Conservation (phyloP, 2,888 invertebrate genomes). For the Mimumesa dahlbomi region DNA sequence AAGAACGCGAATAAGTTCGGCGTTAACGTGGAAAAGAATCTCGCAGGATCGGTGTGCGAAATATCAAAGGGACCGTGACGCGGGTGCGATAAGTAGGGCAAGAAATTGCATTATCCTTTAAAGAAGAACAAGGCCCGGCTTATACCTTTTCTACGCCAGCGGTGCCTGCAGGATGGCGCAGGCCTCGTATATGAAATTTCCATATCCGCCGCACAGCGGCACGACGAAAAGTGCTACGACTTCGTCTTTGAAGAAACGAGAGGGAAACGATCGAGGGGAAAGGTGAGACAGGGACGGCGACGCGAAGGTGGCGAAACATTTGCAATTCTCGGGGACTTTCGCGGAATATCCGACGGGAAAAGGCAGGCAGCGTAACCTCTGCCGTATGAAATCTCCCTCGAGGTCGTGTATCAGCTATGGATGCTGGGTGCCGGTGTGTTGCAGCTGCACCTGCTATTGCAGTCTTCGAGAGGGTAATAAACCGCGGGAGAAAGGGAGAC, state of each 20-base stretch:
- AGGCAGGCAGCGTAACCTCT: slow-evolving; percentile 45
- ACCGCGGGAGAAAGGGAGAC: slow-evolving; percentile 28
- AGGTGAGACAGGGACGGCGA: slow-evolving; percentile 8
- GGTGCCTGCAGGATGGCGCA: slow-evolving; percentile 40
- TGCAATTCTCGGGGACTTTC: slow-evolving; percentile 70
- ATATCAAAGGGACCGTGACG: slow-evolving; percentile 16
- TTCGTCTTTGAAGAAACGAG: slow-evolving; percentile 40
- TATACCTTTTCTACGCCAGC: slow-evolving; percentile 2
- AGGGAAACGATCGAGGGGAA: slow-evolving; percentile 25
- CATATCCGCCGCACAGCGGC: slow-evolving; percentile 64
- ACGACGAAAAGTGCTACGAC: slow-evolving; percentile 64
- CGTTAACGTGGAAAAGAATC: not conserved
- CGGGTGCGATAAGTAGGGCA: slow-evolving; percentile 37
- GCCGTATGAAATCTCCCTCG: slow-evolving; percentile 54
- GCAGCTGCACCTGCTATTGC: slow-evolving; percentile 37
- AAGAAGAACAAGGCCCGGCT: slow-evolving; percentile 26
- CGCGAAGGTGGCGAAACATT: slow-evolving; percentile 65
- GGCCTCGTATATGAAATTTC: slow-evolving; percentile 73
- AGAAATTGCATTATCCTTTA: slow-evolving; percentile 47
- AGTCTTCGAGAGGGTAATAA: slow-evolving; percentile 44
- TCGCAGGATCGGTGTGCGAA: not conserved
- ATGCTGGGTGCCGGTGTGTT: slow-evolving; percentile 34
- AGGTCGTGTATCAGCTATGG: slow-evolving; percentile 49
- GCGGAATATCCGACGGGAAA: slow-evolving; percentile 49
- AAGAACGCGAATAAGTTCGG: not conserved